phyloP scores from a whole-genome alignment of 2,888 invertebrate genomes.

The Eucera pruinosa region DNA sequence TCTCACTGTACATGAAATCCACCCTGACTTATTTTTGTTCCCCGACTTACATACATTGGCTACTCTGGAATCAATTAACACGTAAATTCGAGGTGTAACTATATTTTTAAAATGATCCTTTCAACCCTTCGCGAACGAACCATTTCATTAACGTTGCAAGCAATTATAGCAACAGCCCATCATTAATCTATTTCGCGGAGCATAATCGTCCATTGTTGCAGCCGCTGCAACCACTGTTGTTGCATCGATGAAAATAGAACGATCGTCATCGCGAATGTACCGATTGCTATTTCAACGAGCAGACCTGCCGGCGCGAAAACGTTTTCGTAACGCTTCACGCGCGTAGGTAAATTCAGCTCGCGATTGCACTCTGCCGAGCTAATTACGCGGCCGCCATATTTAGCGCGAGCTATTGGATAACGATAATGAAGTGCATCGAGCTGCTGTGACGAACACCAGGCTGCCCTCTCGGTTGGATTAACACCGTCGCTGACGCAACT shows the following conservation, averaged over 20 bases:
- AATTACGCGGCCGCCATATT: slow-evolving; percentile 41
- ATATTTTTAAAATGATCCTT: no score
- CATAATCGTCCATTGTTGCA: not conserved
- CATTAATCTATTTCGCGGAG: no score
- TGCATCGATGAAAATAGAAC: not conserved
- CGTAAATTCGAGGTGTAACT: no score
- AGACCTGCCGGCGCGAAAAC: not conserved
- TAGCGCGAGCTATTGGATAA: slow-evolving; percentile 56
- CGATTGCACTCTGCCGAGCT: slow-evolving; percentile 11
- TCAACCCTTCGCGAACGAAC: no score
- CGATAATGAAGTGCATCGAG: slow-evolving; percentile 47
- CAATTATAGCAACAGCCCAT: not conserved
- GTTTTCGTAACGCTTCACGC: slow-evolving; percentile 22
- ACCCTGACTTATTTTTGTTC: no score
- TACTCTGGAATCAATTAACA: no score
- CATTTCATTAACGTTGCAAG: not conserved
- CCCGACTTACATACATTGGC: no score
- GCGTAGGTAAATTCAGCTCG: slow-evolving; percentile 23
- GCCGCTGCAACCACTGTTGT: not conserved
- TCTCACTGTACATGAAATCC: no score
- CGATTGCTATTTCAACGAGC: not conserved
- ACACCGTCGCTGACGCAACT: not conserved
- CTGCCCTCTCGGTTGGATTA: slow-evolving; percentile 20
- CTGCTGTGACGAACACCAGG: slow-evolving; percentile 2
- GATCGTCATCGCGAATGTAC: not conserved